Evolutionary conservation across 2,888 invertebrate species (phyloP).

Genomic region (Nephrotoma appendiculata): DNA sequence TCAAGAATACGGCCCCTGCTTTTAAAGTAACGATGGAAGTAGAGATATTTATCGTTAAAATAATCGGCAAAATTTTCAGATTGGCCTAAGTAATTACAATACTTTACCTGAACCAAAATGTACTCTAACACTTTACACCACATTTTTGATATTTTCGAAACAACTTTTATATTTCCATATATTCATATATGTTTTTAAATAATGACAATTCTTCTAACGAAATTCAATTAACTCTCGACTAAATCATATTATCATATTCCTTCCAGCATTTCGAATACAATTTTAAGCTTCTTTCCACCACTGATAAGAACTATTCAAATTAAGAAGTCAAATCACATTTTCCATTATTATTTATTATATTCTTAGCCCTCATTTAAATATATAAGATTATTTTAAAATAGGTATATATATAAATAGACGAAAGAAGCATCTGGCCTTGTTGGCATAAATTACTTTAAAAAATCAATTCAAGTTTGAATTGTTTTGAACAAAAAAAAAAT

Average conservation of each 20-base stretch:
- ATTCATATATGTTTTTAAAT: too few relatives aligned
- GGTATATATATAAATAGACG: background rate
- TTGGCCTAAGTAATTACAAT: too few relatives aligned
- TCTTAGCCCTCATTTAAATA: background rate
- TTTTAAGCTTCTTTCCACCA: background rate
- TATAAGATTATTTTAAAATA: background rate
- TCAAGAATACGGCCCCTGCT: too few relatives aligned
- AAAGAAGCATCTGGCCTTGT: background rate
- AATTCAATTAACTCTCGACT: background rate
- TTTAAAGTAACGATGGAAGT: too few relatives aligned
- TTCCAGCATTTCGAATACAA: background rate
- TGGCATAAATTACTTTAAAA: background rate
- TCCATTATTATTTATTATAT: background rate
- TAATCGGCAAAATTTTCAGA: too few relatives aligned
- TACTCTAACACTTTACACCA: too few relatives aligned
- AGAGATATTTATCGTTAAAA: too few relatives aligned
- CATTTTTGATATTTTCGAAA: too few relatives aligned
- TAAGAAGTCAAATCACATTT: background rate
- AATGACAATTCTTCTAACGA: too few relatives aligned
- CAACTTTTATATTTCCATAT: too few relatives aligned
- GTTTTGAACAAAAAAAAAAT: background rate
- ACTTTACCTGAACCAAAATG: too few relatives aligned
- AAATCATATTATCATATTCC: background rate
- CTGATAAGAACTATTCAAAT: background rate
- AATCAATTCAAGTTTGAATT: background rate